Evolutionary conservation across 2,888 invertebrate species (phyloP), one percentile per base, ranked within the genome.

Genomic region (Netelia inedita): DNA sequence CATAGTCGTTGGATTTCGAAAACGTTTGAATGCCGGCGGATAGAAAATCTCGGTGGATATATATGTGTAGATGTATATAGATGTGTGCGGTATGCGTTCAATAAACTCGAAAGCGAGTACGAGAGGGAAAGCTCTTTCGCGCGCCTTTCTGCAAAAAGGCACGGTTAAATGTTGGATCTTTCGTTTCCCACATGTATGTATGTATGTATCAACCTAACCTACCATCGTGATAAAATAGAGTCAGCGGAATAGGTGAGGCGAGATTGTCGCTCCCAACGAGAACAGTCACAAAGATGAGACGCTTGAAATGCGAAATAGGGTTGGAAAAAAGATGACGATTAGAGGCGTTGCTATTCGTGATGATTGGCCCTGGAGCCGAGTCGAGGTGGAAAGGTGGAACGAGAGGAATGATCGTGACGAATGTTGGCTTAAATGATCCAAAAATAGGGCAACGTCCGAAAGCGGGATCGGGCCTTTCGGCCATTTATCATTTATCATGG

Each of bases 1-100:
- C 74, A 50, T 74, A 71, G 69, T 83, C 82, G 79, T 65, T 71
- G 72, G 65, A 78, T 78, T 61, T 82, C 79, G 74, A 83, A 79
- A 71, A 35, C 65, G 46, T 75, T 75, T 46, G 41, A 74, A 65
- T 50, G 11, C 57, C n/a, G 63, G 28, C 23, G 35, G 23, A 14
- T 14, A 2, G 14, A 0, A 2, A 23, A 23, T 23, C 23, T 6
- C 8, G 9, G n/a, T 46, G 68, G 11, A 23, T 50, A 23, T 21
- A 9, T 23, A 28, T 53, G 19, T 14, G 16, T 16, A 28, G 11
- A n/a, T 35, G 16, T 74, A 46, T 43, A 63, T 28, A 19, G 23
- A 63, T n/a, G 11, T 63, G 14, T 35, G 14, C 61, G 53, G 41
- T 46, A 66, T 59, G 65, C 68, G 79, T 83, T 79, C 73, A 65